Conservation (phyloP, 1,140 invertebrate genomes). For the Lepidurus packardi region DNA sequence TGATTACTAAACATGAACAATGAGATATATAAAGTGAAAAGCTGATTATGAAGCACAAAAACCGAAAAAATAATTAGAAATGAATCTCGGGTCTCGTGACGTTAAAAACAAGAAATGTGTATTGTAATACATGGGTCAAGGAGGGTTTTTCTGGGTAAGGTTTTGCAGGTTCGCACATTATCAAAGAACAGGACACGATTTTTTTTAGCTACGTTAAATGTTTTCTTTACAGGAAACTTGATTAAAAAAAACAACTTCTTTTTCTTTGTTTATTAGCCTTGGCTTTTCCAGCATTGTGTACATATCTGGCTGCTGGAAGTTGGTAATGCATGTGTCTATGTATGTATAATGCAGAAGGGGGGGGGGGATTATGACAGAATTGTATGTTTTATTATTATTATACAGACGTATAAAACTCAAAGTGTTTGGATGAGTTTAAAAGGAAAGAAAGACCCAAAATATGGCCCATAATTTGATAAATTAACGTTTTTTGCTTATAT, state of each 20-base stretch:
- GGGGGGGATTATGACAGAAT: not conserved
- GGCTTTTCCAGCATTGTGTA: too few species aligned
- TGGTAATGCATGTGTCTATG: not conserved
- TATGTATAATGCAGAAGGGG: not conserved
- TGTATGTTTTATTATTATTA: too few species aligned
- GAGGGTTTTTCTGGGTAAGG: not conserved
- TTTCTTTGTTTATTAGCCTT: not conserved
- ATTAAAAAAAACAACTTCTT: not conserved
- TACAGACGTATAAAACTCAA: not conserved
- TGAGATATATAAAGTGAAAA: too few species aligned
- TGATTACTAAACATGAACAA: too few species aligned
- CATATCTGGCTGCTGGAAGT: not conserved
- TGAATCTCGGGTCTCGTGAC: not conserved
- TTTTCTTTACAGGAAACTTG: not conserved
- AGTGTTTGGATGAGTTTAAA: slow-evolving; percentile 1
- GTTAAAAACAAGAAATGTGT: slow-evolving; percentile 9
- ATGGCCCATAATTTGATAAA: not conserved
- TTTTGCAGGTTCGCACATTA: not conserved
- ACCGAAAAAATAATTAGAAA: not conserved
- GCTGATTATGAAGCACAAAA: not conserved
- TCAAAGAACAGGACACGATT: slow-evolving; percentile 19
- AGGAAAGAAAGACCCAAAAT: not conserved
- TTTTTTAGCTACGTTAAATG: not conserved
- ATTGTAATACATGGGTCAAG: slow-evolving; percentile 22
- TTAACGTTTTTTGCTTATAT: not conserved